Conservation (phyloP, 2,113 vertebrate genomes). For the Thryonomys swinderianus region DNA sequence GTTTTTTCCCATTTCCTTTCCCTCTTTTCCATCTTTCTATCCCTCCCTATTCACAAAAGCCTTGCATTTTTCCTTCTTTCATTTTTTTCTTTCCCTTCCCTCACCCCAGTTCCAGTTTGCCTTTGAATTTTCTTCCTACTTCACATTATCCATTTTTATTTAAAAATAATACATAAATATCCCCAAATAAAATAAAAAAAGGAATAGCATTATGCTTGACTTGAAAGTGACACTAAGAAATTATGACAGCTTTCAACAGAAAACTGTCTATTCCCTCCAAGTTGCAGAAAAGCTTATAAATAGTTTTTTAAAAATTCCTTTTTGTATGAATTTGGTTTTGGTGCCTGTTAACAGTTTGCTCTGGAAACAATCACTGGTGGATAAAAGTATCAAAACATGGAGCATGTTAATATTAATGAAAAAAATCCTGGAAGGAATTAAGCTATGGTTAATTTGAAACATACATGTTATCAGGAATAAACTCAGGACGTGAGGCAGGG, state of each 20-base stretch:
- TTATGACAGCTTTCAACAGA: conserved; percentile 43
- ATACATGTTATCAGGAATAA: no score
- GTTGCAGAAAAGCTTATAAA: conserved; percentile 24
- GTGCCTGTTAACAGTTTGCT: conserved; percentile 1
- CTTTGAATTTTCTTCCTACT: no score
- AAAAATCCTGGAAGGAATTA: background rate
- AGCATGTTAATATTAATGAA: conserved; percentile 37
- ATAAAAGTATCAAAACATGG: background rate
- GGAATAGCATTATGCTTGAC: background rate
- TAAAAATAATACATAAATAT: background rate
- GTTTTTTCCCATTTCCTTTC: no score
- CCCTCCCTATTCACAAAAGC: no score
- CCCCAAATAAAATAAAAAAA: conserved; percentile 43
- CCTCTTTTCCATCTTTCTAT: no score
- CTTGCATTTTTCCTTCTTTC: no score
- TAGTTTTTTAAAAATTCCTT: conserved; percentile 8
- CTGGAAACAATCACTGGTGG: background rate
- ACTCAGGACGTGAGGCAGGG: no score
- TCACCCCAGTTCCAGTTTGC: no score
- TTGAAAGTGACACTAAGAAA: conserved; percentile 52
- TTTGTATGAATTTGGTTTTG: conserved; percentile 5
- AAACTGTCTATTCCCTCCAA: conserved; percentile 6
- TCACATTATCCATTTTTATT: background rate
- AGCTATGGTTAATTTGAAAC: background rate
- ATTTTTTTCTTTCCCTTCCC: no score